Conservation (phyloP, 2,888 invertebrate genomes). For the Crioceris asparagi region DNA sequence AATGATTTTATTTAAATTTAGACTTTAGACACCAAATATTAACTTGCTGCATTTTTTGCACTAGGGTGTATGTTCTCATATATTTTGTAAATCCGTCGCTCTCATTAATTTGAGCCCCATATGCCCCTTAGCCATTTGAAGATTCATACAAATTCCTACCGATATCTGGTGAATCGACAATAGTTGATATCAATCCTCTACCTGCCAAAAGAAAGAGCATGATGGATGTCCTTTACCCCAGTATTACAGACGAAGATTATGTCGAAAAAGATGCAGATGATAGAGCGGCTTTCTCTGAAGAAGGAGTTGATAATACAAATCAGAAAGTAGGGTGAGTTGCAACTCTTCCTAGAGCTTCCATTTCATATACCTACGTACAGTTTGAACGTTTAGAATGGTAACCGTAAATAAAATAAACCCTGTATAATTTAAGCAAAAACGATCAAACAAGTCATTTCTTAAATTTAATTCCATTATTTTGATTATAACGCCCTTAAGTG, state of each 20-base stretch:
- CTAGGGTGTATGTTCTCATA: background rate
- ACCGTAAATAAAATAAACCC: too few relatives aligned
- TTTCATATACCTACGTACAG: conserved; percentile 1
- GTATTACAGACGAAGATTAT: conserved; percentile 12
- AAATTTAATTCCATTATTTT: too few relatives aligned
- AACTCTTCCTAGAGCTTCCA: too few relatives aligned
- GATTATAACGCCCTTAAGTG: too few relatives aligned
- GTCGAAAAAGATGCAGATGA: conserved; percentile 9
- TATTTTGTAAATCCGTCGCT: too few relatives aligned
- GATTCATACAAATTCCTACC: conserved; percentile 25
- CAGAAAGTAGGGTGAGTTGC: too few relatives aligned
- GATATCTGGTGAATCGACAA: conserved; percentile 20
- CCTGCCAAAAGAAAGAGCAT: conserved; percentile 13
- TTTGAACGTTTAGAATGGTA: too few relatives aligned
- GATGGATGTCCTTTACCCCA: conserved; percentile 14
- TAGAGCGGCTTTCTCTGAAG: conserved; percentile 13
- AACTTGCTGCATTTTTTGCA: background rate
- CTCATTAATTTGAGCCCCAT: too few relatives aligned
- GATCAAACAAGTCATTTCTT: too few relatives aligned
- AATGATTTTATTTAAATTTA: too few relatives aligned
- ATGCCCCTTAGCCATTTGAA: conserved; percentile 23
- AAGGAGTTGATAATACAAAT: conserved; percentile 2
- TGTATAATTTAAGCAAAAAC: too few relatives aligned
- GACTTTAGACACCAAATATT: background rate
- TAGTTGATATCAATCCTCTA: conserved; percentile 21